phyloP scores from a whole-genome alignment of 1,140 invertebrate genomes.

The Brachystomella parvula region DNA sequence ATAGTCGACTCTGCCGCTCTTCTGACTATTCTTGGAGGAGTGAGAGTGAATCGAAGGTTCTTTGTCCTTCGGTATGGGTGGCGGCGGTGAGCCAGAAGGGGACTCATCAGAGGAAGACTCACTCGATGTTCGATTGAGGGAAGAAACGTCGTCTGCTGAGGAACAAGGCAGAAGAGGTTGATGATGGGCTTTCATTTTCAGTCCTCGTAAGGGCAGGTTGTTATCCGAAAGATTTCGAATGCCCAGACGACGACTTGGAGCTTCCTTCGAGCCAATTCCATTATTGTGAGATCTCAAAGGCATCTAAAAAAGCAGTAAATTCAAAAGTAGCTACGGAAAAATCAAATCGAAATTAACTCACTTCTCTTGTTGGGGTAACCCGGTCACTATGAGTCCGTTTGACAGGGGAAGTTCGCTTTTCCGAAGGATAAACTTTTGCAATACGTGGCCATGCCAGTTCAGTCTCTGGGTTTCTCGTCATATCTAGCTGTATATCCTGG shows the following conservation, averaged over 20 bases:
- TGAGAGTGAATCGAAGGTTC: slow-evolving; percentile 1
- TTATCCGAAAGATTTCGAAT: slow-evolving; percentile 32
- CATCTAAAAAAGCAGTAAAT: background rate
- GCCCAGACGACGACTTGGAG: slow-evolving; percentile 18
- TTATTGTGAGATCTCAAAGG: slow-evolving; percentile 19
- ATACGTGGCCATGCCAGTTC: slow-evolving; percentile 36
- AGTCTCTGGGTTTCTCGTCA: slow-evolving; percentile 11
- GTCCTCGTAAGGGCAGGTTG: slow-evolving; percentile 22
- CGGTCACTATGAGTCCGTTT: slow-evolving; percentile 37
- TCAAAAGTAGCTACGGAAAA: background rate
- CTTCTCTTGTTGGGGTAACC: slow-evolving; percentile 34
- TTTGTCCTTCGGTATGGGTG: slow-evolving; percentile 46
- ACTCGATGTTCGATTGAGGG: slow-evolving; percentile 65
- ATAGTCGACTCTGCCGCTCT: slow-evolving; percentile 10
- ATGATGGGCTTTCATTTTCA: slow-evolving; percentile 24
- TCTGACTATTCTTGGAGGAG: background rate
- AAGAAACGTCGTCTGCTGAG: slow-evolving; percentile 69
- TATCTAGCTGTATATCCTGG: background rate
- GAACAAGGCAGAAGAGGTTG: slow-evolving; percentile 49
- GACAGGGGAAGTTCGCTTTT: slow-evolving; percentile 36
- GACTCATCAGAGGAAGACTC: slow-evolving; percentile 67
- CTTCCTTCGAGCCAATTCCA: slow-evolving; percentile 10
- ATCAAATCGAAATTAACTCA: slow-evolving; percentile 2
- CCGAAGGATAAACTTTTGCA: slow-evolving; percentile 35
- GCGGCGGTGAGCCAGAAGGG: slow-evolving; percentile 52